Conservation (phyloP, 2,888 invertebrate species). For the Cryptus viduatorius region DNA sequence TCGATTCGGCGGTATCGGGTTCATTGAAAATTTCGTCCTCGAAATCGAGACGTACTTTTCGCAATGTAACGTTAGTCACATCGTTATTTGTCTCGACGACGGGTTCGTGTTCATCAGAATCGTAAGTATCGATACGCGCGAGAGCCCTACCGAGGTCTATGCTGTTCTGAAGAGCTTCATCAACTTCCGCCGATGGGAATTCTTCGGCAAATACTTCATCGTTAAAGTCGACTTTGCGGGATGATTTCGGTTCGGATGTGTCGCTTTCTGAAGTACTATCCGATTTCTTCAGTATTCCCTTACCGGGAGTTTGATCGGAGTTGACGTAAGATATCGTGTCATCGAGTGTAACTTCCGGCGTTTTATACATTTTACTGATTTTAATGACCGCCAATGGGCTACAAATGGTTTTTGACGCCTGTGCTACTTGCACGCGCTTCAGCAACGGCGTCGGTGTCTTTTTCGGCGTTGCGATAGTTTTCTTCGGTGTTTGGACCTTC, state of each 20-base stretch:
- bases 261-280: constrained; percentile 62
- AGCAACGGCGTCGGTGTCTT: constrained; percentile 51
- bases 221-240: constrained; percentile 80
- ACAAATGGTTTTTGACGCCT: constrained; percentile 45
- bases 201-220: constrained; percentile 72
- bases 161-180: constrained; percentile 65
- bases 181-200: constrained; percentile 52
- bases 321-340: constrained; percentile 78
- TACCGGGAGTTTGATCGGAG: constrained; percentile 80
- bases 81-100: not conserved
- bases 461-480: constrained; percentile 32
- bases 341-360: constrained; percentile 76
- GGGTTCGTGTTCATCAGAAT: constrained; percentile 55
- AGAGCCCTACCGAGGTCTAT: constrained; percentile 68
- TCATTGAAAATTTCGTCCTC: constrained; percentile 57
- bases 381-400: constrained; percentile 78
- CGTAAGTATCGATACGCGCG: constrained; percentile 72
- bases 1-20: constrained; percentile 29
- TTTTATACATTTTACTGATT: constrained; percentile 77
- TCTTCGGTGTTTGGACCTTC: not conserved
- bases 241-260: constrained; percentile 64
- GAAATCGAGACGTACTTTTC: constrained; percentile 47
- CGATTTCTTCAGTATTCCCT: constrained; percentile 78
- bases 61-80: not conserved
- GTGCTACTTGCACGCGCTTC: constrained; percentile 68